These are phyloP conservation scores for Sitta europaea DNA, from an alignment of 2,113 vertebrate species.

Conservation along the genomic window DNA sequence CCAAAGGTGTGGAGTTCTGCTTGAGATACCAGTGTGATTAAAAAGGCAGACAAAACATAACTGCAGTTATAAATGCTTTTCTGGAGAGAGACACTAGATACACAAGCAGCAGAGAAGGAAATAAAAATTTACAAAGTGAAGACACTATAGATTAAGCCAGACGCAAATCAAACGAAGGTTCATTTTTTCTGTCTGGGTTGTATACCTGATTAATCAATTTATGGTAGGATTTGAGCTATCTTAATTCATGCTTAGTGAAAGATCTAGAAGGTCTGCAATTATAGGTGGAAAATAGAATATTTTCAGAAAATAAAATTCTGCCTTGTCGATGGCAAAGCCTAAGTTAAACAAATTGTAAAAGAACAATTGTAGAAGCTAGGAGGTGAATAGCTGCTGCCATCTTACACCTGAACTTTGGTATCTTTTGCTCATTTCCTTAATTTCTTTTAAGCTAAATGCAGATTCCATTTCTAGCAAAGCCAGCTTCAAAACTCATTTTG, in stretches of 20 bases:
- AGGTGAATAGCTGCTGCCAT: accelerated
- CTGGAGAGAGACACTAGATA: neutral
- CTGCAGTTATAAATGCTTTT: neutral
- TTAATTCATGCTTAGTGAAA: neutral
- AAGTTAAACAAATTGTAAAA: neutral
- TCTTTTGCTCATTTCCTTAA: neutral
- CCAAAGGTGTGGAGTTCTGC: neutral
- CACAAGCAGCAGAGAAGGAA: neutral
- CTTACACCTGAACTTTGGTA: neutral
- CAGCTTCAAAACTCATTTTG: neutral
- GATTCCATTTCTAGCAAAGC: neutral
- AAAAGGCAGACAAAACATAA: neutral
- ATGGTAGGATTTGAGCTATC: neutral
- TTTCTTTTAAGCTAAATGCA: neutral
- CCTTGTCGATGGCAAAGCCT: neutral
- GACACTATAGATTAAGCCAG: neutral
- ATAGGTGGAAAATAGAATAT: neutral
- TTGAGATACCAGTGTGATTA: neutral
- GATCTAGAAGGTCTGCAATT: neutral
- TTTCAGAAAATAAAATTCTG: neutral
- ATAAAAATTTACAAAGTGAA: neutral
- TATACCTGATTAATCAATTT: neutral
- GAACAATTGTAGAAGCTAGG: neutral
- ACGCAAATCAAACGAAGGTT: neutral
- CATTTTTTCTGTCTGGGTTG: neutral